Evolutionary conservation across 1,140 invertebrate genomes (phyloP).

Genomic region (Choristoneura fumiferana): DNA sequence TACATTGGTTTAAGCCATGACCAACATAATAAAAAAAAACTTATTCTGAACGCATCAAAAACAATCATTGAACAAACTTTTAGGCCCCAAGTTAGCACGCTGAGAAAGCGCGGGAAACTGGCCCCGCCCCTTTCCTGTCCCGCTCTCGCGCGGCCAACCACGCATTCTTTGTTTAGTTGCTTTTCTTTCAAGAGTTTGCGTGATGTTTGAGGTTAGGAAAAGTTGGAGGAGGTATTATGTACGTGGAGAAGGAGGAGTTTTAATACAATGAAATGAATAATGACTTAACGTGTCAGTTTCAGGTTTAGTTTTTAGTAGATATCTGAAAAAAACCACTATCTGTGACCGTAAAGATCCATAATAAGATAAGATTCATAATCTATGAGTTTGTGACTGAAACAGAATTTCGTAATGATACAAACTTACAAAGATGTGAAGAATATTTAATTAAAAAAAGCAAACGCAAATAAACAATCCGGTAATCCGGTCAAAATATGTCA

Average conservation of each 20-base stretch:
- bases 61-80: conserved; percentile 39
- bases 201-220: not conserved
- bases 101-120: conserved; percentile 28
- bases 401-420: too few species aligned
- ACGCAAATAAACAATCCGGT: not conserved
- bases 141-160: conserved; percentile 47
- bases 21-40: too few species aligned
- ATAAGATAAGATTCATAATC: too few species aligned
- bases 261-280: too few species aligned
- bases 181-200: not conserved
- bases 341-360: too few species aligned
- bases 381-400: too few species aligned
- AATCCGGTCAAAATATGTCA: conserved; percentile 26
- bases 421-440: not conserved
- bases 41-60: not conserved
- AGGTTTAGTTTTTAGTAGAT: too few species aligned
- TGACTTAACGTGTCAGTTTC: too few species aligned
- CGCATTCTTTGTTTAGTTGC: conserved; percentile 17
- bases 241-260: too few species aligned
- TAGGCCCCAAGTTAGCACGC: conserved; percentile 44
- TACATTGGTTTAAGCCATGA: too few species aligned
- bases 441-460: conserved; percentile 8
- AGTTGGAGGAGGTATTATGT: too few species aligned
- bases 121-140: conserved; percentile 44
- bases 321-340: too few species aligned